A percentile compares a stretch with the other conserved stretches of the same genome.
These are phyloP conservation scores for Drosophila parvula DNA, from an alignment of 1,140 invertebrate genomes.

Conservation along the genomic window DNA sequence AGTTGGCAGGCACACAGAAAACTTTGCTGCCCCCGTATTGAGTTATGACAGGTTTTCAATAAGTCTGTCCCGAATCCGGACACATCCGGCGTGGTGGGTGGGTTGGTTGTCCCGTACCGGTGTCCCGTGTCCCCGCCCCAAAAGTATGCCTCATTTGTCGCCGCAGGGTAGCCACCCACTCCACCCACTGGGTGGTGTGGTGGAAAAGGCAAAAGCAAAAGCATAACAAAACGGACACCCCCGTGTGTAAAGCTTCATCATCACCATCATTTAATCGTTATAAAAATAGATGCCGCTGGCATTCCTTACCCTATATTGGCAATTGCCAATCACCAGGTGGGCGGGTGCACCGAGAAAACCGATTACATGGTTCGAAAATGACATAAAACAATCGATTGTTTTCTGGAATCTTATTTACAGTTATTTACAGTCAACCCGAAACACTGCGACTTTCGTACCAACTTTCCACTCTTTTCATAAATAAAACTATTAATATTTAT, in stretches of 20 bases:
- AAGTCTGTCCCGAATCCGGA: not conserved
- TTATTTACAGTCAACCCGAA: not conserved
- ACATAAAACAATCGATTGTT: not conserved
- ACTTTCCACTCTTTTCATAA: not conserved
- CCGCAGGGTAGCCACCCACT: not conserved
- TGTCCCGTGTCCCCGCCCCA: constrained; percentile 1
- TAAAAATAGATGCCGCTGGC: constrained; percentile 53
- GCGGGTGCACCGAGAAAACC: constrained; percentile 8
- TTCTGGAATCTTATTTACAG: not conserved
- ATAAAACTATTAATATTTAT: not conserved
- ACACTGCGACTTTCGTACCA: not conserved
- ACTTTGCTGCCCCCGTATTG: not conserved
- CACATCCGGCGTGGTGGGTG: not conserved
- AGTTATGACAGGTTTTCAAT: constrained; percentile 29
- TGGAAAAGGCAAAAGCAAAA: constrained; percentile 8
- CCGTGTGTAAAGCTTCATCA: constrained; percentile 26
- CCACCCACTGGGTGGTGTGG: not conserved
- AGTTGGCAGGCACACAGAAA: not conserved
- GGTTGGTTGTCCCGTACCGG: too few species aligned
- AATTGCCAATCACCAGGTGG: constrained; percentile 22
- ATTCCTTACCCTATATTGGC: constrained; percentile 31
- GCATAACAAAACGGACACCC: constrained; percentile 16
- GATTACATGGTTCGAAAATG: not conserved
- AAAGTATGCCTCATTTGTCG: constrained; percentile 41
- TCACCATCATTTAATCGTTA: constrained; percentile 43